Conservation (phyloP, 2,797 vertebrate species). For the Rallus crepitans region DNA sequence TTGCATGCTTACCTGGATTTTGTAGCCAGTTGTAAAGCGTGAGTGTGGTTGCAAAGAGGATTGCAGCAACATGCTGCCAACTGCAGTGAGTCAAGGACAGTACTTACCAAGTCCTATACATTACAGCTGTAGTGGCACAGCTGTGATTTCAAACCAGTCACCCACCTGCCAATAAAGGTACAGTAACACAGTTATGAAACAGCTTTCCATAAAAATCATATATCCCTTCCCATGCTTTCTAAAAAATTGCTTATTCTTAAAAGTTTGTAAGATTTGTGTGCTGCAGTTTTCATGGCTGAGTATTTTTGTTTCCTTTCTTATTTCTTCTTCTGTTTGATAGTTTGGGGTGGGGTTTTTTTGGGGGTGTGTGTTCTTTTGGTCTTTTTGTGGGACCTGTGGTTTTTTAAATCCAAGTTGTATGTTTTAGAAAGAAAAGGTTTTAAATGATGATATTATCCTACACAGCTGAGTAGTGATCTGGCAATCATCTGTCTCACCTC, state of each 20-base stretch:
- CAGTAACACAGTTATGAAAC: neutral
- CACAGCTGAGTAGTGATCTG: neutral
- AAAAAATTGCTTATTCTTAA: neutral
- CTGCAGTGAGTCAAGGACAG: neutral
- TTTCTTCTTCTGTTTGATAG: neutral
- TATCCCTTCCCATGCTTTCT: neutral
- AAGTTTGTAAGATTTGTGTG: neutral
- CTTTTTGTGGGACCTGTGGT: too few relatives aligned
- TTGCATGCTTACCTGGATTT: neutral
- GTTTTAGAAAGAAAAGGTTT: neutral
- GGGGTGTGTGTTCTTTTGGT: neutral
- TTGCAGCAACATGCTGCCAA: neutral
- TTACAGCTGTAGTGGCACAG: neutral
- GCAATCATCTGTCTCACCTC: neutral
- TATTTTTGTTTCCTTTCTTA: neutral
- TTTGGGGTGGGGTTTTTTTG: neutral
- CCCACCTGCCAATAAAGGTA: neutral
- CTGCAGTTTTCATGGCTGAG: neutral
- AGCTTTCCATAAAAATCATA: neutral
- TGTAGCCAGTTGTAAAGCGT: neutral
- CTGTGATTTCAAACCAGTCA: neutral
- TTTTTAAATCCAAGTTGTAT: neutral
- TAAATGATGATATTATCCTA: neutral
- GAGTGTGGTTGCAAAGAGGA: neutral
- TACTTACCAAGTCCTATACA: neutral